Percentiles rank a stretch among this genome's conserved stretches.
phyloP scores from a whole-genome alignment of 2,113 vertebrate species.

The Cyanoliseus patagonus region DNA sequence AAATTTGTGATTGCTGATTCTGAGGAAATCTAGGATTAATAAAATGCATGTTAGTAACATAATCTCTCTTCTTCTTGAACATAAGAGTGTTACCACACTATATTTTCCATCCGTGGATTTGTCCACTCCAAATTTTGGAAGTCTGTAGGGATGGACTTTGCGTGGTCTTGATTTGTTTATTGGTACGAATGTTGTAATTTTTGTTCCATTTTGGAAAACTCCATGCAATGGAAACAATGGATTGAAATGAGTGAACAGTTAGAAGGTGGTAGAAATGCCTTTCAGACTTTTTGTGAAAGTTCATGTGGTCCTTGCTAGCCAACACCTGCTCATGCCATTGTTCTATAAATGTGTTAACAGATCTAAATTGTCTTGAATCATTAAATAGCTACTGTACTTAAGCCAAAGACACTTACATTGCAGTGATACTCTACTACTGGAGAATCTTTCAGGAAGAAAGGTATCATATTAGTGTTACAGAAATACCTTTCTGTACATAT shows the following conservation, averaged over 20 bases:
- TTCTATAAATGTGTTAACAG: not conserved
- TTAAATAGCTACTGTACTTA: not conserved
- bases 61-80: not conserved
- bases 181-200: not conserved
- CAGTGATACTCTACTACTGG: not conserved
- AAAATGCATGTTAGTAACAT: not conserved
- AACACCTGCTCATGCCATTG: not conserved
- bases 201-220: not conserved
- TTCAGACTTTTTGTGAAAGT: not conserved
- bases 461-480: not conserved
- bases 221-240: not conserved
- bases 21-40: not conserved
- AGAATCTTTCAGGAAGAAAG: not conserved
- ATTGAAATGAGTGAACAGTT: not conserved
- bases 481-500: not conserved
- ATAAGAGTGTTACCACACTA: not conserved
- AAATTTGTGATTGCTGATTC: not conserved
- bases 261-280: not conserved
- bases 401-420: not conserved
- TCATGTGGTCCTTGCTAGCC: not conserved
- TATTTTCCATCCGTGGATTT: not conserved
- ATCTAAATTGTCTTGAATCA: not conserved
- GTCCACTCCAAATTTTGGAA: not conserved
- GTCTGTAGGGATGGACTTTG: not conserved
- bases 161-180: not conserved